Base-by-base conservation (phyloP, 2,113 vertebrate genomes). In the Herpailurus yagouaroundi region DNA sequence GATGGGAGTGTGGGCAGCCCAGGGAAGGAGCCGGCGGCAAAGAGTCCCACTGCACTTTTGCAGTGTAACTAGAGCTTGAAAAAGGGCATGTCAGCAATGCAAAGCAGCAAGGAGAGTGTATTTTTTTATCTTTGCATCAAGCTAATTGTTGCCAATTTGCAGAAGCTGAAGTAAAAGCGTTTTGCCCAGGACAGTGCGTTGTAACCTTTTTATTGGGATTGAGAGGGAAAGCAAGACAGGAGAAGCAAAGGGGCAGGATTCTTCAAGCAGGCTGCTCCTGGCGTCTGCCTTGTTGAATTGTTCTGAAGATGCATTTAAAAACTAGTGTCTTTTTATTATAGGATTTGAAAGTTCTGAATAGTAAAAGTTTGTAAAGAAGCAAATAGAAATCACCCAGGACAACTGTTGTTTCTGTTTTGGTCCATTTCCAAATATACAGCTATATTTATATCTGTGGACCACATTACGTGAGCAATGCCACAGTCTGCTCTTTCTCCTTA, bases 61-160 rank as follows among this genome's bases (percentile, higher is more conserved):
- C 92, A 71, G 29, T 97, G 90, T 76, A 64, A 85, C n/a, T 52
- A 33, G 93, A 89, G 33, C 69, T 80, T 97, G 79, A 41, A 82
- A 50, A 88, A 92, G 64, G 76, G 73, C 73, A 41, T 60, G 79
- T 94, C 38, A 76, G 77, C 73, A 83, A 18, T 73, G 80, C 81
- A 82, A 52, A 95, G 55, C 63, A 29, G 64, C 83, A 95, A 97
- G 84, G 64, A 92, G 57, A 71, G 18, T 87, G 18, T 45, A n/a
- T 77, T 63, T 91, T 94, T 91, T 97, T 31, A 97, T 92, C 84
- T 94, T 95, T 79, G 36, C 92, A 83, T 97, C 93, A 92, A 69
- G 84, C 83, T 95, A 84, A 92, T 97, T 94, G 92, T 96, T 88
- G 79, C 83, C 93, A 81, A n/a, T 94, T 97, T 94, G 76, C 76